Evolutionary conservation across 2,888 invertebrate genomes (phyloP).

Genomic region (Perizoma flavofasciatum): DNA sequence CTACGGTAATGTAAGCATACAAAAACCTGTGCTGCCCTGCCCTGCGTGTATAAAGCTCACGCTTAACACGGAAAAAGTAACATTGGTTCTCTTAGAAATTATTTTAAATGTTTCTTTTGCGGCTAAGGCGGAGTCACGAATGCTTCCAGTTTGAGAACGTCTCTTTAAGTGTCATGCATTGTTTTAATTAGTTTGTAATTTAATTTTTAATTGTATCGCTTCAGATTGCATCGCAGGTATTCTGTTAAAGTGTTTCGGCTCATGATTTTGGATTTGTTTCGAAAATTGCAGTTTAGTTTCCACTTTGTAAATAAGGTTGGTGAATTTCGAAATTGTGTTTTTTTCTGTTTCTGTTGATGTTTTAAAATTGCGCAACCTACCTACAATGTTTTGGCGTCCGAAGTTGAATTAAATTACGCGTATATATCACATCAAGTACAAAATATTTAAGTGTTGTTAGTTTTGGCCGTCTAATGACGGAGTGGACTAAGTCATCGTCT

Average conservation of each 20-base stretch:
- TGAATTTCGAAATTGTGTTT: constrained; percentile 53
- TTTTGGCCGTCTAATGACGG: constrained; percentile 50
- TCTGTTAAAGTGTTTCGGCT: constrained; percentile 63
- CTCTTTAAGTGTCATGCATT: constrained; percentile 72
- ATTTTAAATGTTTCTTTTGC: constrained; percentile 56
- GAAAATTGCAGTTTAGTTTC: constrained; percentile 51
- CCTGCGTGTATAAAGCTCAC: too few species aligned
- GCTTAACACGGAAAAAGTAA: constrained; percentile 37
- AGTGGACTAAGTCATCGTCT: constrained; percentile 59
- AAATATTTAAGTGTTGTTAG: constrained; percentile 68
- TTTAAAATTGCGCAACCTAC: constrained; percentile 54
- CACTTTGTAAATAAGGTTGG: constrained; percentile 62
- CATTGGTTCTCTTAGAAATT: constrained; percentile 62
- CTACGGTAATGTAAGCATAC: too few species aligned
- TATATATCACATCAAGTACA: constrained; percentile 72
- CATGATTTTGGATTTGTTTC: constrained; percentile 50
- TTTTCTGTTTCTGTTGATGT: constrained; percentile 37
- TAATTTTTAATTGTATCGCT: constrained; percentile 67
- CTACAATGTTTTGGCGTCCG: constrained; percentile 70
- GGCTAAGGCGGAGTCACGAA: constrained; percentile 67
- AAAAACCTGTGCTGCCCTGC: too few species aligned
- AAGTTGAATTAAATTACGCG: constrained; percentile 55
- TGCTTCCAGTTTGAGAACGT: constrained; percentile 70
- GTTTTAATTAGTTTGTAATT: constrained; percentile 57
- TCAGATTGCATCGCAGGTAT: constrained; percentile 58